phyloP scores from a whole-genome alignment of 92 coral and sea anemone species.

The Paramuricea clavata region DNA sequence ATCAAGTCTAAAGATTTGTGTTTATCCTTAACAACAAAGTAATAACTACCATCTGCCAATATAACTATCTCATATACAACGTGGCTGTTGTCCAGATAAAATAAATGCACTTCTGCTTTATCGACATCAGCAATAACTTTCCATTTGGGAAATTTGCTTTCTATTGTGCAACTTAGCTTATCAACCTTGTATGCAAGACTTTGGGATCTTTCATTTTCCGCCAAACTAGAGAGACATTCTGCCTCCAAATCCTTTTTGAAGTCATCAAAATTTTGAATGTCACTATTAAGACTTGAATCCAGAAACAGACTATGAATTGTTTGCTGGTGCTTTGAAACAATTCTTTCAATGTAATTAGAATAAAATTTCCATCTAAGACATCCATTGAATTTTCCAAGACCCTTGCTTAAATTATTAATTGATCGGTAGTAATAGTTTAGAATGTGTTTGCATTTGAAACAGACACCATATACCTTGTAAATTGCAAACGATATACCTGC shows the following conservation, averaged over 20 bases:
- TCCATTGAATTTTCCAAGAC: constrained; percentile 34
- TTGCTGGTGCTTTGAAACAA: constrained; percentile 16
- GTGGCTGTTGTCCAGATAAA: neutral
- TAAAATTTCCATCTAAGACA: constrained; percentile 20
- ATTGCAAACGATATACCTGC: neutral
- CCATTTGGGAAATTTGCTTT: constrained; percentile 14
- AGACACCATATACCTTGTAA: constrained; percentile 10
- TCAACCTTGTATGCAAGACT: constrained; percentile 18
- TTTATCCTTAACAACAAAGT: neutral
- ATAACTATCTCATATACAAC: neutral
- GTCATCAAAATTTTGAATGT: neutral
- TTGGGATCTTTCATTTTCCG: neutral
- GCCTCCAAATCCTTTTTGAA: neutral
- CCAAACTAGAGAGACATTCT: constrained; percentile 4
- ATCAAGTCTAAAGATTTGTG: neutral
- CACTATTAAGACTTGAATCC: neutral
- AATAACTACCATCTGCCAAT: neutral
- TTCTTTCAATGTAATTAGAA: constrained; percentile 26
- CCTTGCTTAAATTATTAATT: constrained; percentile 17
- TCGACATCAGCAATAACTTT: constrained; percentile 1
- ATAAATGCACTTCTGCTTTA: neutral
- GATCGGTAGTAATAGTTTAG: constrained; percentile 20
- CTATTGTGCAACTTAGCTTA: neutral
- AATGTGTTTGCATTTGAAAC: neutral
- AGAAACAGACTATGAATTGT: neutral